These are phyloP conservation scores for Tetramorium simillimum DNA, from an alignment of 1,140 invertebrate species.

Conservation along the genomic window DNA sequence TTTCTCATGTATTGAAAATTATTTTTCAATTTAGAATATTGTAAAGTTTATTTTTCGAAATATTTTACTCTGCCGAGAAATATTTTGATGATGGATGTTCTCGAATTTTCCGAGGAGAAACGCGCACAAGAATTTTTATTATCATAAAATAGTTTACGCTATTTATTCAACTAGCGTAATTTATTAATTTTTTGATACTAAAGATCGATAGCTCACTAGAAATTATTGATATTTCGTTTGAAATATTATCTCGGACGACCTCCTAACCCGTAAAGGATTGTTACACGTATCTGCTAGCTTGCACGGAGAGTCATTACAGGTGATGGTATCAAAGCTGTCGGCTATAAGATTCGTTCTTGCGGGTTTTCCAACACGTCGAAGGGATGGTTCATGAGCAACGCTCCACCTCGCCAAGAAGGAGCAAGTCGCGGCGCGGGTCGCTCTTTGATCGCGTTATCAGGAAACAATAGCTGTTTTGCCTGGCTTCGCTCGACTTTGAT, in stretches of 20 bases:
- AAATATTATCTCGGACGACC: not conserved
- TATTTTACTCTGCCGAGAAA: not conserved
- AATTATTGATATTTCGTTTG: not conserved
- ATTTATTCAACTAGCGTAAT: not conserved
- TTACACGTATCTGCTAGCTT: not conserved
- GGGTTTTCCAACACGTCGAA: conserved; percentile 49
- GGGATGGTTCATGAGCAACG: conserved; percentile 43
- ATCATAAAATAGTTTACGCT: not conserved
- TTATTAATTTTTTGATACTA: not conserved
- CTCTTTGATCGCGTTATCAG: conserved; percentile 67
- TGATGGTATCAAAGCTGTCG: conserved; percentile 37
- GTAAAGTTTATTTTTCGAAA: not conserved
- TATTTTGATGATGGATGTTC: not conserved
- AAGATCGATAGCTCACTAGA: not conserved
- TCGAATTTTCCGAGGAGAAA: not conserved
- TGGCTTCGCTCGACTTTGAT: conserved; percentile 70
- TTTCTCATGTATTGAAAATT: not conserved
- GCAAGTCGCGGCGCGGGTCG: conserved; percentile 37
- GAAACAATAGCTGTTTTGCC: conserved; percentile 73
- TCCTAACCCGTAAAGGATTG: not conserved
- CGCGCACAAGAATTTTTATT: not conserved
- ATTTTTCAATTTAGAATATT: not conserved
- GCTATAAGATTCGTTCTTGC: conserved; percentile 55
- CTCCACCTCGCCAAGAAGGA: conserved; percentile 23
- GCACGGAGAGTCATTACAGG: conserved; percentile 13